Evolutionary conservation across 2,888 invertebrate genomes (phyloP), one percentile per base, ranked within the genome.

Genomic region (Xestobium rufovillosum): DNA sequence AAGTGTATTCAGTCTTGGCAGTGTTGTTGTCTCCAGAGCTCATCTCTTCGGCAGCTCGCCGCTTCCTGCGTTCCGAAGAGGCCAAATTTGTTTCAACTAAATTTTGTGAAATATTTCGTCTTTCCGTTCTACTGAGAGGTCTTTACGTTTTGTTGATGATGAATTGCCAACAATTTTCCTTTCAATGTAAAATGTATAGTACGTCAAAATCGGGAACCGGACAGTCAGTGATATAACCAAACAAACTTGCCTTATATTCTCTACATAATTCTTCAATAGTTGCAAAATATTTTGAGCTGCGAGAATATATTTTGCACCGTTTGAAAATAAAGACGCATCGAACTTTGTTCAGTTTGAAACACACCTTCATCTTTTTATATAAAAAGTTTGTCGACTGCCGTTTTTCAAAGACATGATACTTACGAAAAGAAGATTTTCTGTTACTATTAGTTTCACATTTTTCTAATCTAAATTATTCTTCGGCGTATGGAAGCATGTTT

Each of bases 281-380:
- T 11, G 25, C 33, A 26, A 27, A 33, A 4, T 10, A 4, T 11
- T 33, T 33, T 6, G 4, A 4, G 11, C 27, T 27, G 10, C 8
- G 6, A 4, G 19, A n/a, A 26, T 27, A 33, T 10, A 33, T 11
- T 17, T 33, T 33, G 26, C 8, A n/a, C 11, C 33, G 26, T 11
- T 26, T 26, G 26, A 33, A 33, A 25, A 33, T 33, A 26, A 33
- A 33, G n/a, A 26, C 33, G 19, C 33, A 33, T 19, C n/a, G 23
- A 6, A 19, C 23, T 8, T 19, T n/a, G 23, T 19, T 8, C n/a
- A 8, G 6, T 8, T 19, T n/a, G n/a, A 19, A n/a, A 19, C 6
- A 6, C 6, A n/a, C 6, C 6, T 6, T 8, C n/a, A 19, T 19
- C n/a, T 19, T 19, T 19, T 19, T n/a, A n/a, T 19, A n/a, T 8